A percentile compares a stretch with the other conserved stretches of the same genome.
These are phyloP conservation scores for Taenaris catops DNA, from an alignment of 2,888 invertebrate species.

Conservation along the genomic window DNA sequence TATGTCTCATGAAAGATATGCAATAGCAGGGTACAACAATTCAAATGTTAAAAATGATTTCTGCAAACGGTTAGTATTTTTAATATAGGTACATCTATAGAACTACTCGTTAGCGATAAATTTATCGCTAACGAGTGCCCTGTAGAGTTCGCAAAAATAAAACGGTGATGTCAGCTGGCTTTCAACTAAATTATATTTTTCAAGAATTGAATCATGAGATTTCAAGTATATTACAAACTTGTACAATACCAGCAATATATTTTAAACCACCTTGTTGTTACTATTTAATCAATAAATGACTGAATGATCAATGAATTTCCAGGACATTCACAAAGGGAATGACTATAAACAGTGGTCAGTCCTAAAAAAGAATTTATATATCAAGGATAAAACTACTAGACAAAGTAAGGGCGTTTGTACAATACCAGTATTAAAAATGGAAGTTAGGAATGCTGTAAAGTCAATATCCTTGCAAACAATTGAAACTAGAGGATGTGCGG, in stretches of 20 bases:
- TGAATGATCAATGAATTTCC: too few relatives aligned
- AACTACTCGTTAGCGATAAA: too few relatives aligned
- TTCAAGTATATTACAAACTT: too few relatives aligned
- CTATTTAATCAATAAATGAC: too few relatives aligned
- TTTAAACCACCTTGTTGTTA: too few relatives aligned
- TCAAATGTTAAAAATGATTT: background rate
- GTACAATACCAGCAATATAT: too few relatives aligned
- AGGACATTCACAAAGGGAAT: too few relatives aligned
- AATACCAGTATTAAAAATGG: constrained; percentile 17
- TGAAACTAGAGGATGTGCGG: constrained; percentile 16
- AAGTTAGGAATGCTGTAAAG: constrained; percentile 26
- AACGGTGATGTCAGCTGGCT: too few relatives aligned
- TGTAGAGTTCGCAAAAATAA: too few relatives aligned
- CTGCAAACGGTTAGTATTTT: constrained; percentile 1
- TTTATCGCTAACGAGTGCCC: too few relatives aligned
- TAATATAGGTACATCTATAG: background rate
- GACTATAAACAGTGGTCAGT: constrained; percentile 12
- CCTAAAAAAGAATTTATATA: constrained; percentile 28
- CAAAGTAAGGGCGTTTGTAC: constrained; percentile 10
- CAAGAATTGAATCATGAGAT: too few relatives aligned
- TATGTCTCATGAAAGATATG: background rate
- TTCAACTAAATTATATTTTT: too few relatives aligned
- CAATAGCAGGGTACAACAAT: background rate
- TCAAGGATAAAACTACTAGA: constrained; percentile 10
- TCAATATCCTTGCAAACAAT: constrained; percentile 27